Conservation (phyloP, 2,888 invertebrate species). For the Sinopyrophorus schimmeli region DNA sequence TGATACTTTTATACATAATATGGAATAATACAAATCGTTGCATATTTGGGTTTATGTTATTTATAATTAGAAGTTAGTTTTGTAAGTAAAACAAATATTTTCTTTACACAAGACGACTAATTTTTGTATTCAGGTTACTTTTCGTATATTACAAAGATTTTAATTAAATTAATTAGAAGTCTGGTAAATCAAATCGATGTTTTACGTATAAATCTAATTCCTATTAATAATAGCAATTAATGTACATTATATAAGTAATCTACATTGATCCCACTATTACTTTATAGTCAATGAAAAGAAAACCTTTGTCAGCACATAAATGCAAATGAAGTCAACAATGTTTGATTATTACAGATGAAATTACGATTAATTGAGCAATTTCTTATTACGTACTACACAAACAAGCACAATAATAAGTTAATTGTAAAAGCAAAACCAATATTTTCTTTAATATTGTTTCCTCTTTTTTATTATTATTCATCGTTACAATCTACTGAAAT, state of each 20-base stretch:
- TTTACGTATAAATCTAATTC: no score
- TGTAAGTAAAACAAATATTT: no score
- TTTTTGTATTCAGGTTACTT: no score
- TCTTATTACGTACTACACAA: constrained; percentile 9
- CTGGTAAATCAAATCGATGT: no score
- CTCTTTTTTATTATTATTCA: not conserved
- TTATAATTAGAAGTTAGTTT: no score
- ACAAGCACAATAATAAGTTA: constrained; percentile 2
- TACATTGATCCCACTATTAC: constrained; percentile 36
- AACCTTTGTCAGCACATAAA: constrained; percentile 22
- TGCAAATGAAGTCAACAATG: constrained; percentile 15
- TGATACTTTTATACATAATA: constrained; percentile 28
- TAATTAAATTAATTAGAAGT: no score
- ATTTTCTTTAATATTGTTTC: not conserved
- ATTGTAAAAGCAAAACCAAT: not conserved
- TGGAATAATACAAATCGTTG: constrained; percentile 31
- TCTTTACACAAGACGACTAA: no score
- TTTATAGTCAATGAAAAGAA: constrained; percentile 10
- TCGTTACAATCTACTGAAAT: constrained; percentile 5
- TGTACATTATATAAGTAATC: constrained; percentile 23
- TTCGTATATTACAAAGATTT: no score
- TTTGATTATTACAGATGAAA: constrained; percentile 11
- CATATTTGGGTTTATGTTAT: constrained; percentile 18
- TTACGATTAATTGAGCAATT: constrained; percentile 29
- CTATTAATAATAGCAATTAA: no score